Evolutionary conservation across 2,888 invertebrate genomes (phyloP).

Genomic region (Spialia ferax): DNA sequence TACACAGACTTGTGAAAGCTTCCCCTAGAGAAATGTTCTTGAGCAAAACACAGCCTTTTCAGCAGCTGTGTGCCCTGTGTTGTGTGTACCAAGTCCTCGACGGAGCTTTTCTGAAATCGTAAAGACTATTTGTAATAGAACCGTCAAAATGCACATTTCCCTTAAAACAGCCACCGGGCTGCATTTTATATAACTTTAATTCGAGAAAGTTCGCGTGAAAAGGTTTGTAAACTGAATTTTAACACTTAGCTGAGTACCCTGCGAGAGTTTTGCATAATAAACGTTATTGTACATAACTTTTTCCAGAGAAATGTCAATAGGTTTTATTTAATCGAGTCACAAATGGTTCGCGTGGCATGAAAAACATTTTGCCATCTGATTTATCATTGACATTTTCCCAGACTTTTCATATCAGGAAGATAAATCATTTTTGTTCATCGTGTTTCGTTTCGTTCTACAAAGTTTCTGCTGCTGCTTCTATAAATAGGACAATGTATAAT

Average conservation of each 20-base stretch:
- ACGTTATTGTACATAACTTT: constrained; percentile 16
- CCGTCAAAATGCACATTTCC: constrained; percentile 29
- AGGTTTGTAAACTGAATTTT: constrained; percentile 31
- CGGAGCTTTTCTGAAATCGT: constrained; percentile 25
- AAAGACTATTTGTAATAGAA: constrained; percentile 15
- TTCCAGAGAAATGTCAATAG: constrained; percentile 18
- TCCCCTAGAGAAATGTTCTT: constrained; percentile 13
- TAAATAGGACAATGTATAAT: too few relatives aligned
- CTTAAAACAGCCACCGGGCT: constrained; percentile 10
- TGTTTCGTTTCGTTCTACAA: too few relatives aligned
- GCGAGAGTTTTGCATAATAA: constrained; percentile 17
- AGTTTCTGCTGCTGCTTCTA: too few relatives aligned
- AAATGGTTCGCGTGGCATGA: constrained; percentile 12
- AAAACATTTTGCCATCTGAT: constrained; percentile 11
- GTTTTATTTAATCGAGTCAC: constrained; percentile 9
- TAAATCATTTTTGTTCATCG: background rate
- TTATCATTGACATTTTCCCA: background rate
- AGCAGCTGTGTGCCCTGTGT: constrained; percentile 12
- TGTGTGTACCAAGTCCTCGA: constrained; percentile 14
- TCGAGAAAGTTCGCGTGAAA: constrained; percentile 25
- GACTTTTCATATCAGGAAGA: background rate
- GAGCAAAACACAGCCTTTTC: constrained; percentile 21
- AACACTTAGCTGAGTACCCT: constrained; percentile 15
- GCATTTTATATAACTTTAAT: constrained; percentile 31
- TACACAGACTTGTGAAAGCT: background rate